phyloP scores from a whole-genome alignment of 2,113 vertebrate species.

The Silurus meridionalis region DNA sequence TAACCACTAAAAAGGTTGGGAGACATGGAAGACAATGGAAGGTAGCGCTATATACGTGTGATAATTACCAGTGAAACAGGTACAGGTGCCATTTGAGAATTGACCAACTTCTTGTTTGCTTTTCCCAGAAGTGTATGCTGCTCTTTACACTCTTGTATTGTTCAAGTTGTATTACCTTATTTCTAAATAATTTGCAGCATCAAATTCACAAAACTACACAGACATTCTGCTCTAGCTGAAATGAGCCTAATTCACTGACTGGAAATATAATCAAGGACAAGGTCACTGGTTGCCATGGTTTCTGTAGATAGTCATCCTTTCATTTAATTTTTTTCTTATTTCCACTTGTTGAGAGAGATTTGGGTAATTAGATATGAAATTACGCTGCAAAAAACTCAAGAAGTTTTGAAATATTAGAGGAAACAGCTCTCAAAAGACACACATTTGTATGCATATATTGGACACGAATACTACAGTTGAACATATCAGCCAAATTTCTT shows the following conservation, averaged over 20 bases:
- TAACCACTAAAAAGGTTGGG: too few species aligned
- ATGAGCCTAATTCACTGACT: not conserved
- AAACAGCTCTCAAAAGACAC: not conserved
- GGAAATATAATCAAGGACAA: constrained; percentile 23
- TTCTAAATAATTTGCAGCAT: not conserved
- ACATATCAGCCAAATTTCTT: not conserved
- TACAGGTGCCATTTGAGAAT: too few species aligned
- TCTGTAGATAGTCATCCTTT: not conserved
- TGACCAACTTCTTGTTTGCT: too few species aligned
- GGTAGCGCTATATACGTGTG: too few species aligned
- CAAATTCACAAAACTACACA: not conserved
- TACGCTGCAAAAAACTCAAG: not conserved
- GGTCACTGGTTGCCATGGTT: constrained; percentile 14
- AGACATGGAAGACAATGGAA: too few species aligned
- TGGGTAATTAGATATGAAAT: not conserved
- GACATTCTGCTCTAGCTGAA: not conserved
- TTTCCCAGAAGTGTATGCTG: not conserved
- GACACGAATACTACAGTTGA: not conserved
- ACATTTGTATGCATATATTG: not conserved
- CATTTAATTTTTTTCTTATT: not conserved
- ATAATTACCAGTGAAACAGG: too few species aligned
- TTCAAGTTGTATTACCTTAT: not conserved
- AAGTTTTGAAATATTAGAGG: not conserved
- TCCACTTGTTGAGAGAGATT: not conserved
- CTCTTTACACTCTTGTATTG: not conserved